Percentiles rank a stretch among this genome's conserved stretches.
Conservation (phyloP, 2,888 invertebrate genomes). For the Ephialtes manifestator region DNA sequence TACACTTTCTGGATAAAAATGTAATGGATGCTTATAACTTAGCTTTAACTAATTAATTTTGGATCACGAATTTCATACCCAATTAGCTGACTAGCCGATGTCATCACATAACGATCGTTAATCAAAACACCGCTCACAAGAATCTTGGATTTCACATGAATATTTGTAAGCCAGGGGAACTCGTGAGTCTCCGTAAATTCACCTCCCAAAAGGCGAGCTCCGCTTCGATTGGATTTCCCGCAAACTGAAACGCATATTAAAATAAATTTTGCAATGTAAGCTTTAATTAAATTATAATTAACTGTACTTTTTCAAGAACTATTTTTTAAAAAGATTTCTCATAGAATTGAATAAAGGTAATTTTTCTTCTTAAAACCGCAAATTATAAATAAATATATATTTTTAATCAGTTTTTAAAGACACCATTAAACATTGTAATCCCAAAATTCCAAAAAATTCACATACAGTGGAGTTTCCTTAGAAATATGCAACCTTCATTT, state of each 20-base stretch:
- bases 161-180: slow-evolving; percentile 88
- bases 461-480: too few species aligned
- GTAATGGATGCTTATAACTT: not conserved
- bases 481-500: too few species aligned
- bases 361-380: not conserved
- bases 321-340: not conserved
- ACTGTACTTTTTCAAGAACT: too few species aligned
- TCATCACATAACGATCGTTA: slow-evolving; percentile 88
- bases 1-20: too few species aligned
- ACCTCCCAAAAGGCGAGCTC: slow-evolving; percentile 86
- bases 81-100: slow-evolving; percentile 87
- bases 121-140: slow-evolving; percentile 87
- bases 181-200: slow-evolving; percentile 87
- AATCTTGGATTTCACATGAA: slow-evolving; percentile 84
- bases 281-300: too few species aligned
- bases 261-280: not conserved
- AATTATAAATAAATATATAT: not conserved
- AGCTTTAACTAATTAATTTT: not conserved
- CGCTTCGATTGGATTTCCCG: slow-evolving; percentile 86
- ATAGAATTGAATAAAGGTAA: not conserved
- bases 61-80: slow-evolving; percentile 82
- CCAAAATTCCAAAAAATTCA: too few species aligned
- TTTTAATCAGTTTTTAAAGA: too few species aligned
- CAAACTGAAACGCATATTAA: slow-evolving; percentile 82
- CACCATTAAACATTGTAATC: too few species aligned